Conservation (phyloP, 1,140 invertebrate species). For the Cardiocondyla obscurior region DNA sequence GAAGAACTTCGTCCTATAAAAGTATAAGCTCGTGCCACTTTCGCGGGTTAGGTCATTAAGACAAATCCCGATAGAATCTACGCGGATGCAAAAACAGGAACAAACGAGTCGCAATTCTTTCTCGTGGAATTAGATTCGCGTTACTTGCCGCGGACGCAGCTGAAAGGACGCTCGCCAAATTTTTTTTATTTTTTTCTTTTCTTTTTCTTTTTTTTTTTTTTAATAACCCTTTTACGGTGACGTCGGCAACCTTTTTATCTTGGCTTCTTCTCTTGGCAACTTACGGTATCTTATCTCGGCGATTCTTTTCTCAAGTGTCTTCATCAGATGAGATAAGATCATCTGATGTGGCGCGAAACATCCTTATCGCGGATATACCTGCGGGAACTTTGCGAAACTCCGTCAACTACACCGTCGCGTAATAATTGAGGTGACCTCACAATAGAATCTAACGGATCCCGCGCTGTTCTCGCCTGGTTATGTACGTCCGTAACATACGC, state of each 20-base stretch:
- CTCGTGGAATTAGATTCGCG: not conserved
- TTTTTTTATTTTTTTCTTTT: no score
- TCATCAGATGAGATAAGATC: slow-evolving; percentile 2
- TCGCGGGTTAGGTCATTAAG: not conserved
- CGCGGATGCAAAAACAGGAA: not conserved
- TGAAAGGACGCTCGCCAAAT: not conserved
- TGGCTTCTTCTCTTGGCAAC: not conserved
- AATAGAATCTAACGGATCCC: slow-evolving; percentile 60
- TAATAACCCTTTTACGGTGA: not conserved
- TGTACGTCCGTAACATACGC: slow-evolving; percentile 26
- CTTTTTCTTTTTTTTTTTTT: no score
- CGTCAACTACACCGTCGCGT: not conserved
- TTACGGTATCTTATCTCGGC: not conserved
- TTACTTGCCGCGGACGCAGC: not conserved
- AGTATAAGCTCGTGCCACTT: not conserved
- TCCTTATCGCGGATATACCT: not conserved
- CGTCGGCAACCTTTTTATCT: not conserved
- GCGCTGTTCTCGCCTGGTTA: slow-evolving; percentile 1
- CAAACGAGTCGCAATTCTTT: not conserved
- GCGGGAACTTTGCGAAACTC: not conserved
- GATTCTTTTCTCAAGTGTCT: not conserved
- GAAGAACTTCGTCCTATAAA: not conserved
- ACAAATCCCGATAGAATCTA: not conserved
- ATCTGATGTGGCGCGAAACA: not conserved
- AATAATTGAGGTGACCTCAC: slow-evolving; percentile 47